Evolutionary conservation across 2,888 invertebrate genomes (phyloP), one percentile per base, ranked within the genome.

Genomic region (Carterocephalus palaemon): DNA sequence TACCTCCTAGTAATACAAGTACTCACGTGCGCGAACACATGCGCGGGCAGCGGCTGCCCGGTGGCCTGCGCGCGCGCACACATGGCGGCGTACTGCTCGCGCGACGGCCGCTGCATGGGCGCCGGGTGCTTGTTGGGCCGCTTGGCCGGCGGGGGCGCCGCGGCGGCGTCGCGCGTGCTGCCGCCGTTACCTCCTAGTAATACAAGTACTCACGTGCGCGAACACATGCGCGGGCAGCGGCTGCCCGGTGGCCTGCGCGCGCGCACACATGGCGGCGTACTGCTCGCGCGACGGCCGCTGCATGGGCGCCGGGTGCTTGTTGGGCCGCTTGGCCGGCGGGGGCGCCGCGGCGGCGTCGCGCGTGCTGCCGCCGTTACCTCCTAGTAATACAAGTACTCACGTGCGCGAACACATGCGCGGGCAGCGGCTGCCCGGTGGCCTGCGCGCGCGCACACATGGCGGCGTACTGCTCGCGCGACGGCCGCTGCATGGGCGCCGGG

Each of bases 271-370:
- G 58, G 91, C 90, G 57, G 91, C 91, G 85, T 91, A 92, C 77
- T 92, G 92, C 71, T 92, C 92, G 62, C 90, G 89, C 66, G 89
- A 89, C 53, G 90, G 90, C 67, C 91, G 89, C 83, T 90, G 90
- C 74, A 91, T 90, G 60, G 90, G 91, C 86, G 91, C 89, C 40
- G 92, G 91, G 83, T 92, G 93, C 86, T 92, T 93, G 80, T 91
- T 92, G 61, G 93, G 92, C 59, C 96, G 91, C 88, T 96, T 96
- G 57, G 93, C 88, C 32, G 93, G 92, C 56, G 95, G 94, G 45
- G 89, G 88, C 53, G 74, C 85, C 47, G 69, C 73, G 7, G 71
- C 65, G 40, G 74, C 72, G 70, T n/a, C n/a, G n/a, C n/a, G n/a
- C n/a, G n/a, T n/a, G n/a, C n/a, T n/a, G n/a, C 83, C 53, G 15